Base-by-base conservation (phyloP, 2,113 vertebrate species). In the Pycnonotus jocosus region DNA sequence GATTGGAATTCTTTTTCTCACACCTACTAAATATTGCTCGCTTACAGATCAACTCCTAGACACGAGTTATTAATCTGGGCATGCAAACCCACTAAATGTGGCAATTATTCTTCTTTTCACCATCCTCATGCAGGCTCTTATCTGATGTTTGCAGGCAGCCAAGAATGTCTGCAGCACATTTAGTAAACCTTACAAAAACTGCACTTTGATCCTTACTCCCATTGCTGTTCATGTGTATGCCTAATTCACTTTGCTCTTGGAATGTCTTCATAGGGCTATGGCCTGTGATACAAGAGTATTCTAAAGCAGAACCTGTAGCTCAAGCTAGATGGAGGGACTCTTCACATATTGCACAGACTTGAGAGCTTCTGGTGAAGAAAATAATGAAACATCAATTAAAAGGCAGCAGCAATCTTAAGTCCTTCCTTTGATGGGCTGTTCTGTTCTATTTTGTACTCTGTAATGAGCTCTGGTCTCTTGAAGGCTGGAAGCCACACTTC, bases 1-100 rank as follows among this genome's bases (percentile, higher is more conserved):
- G 40, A 87, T 23, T 56, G 65, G 58, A 92, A 91, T 95, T 91
- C 48, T 51, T 48, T 48, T 95, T 79, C 84, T 96, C 50, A 82
- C 93, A 93, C 81, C 70, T 86, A 79, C 65, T 96, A 88, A 97
- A 88, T 88, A 78, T 83, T 92, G 7, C 37, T 81, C 2, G 0
- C 72, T 93, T 88, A 80, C 44, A 83, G 71, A 81, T 86, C 60
- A 65, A 28, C 86, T 68, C 73, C 45, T 84, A 61, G 40, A 33
- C 47, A 42, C 7, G 17, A 76, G 42, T 57, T 93, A 88, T 74
- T 86, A 56, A 87, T 54, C 61, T 51, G 83, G 62, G 37, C 12
- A 8, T 81, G 45, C 23, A 90, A 92, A 91, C 61, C 84, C 74
- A 79, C 37, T 82, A 80, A 95, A 77, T 72, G 61, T 65, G 72